Conservation (phyloP, 1,140 invertebrate species). For the Drosophila hydei region DNA sequence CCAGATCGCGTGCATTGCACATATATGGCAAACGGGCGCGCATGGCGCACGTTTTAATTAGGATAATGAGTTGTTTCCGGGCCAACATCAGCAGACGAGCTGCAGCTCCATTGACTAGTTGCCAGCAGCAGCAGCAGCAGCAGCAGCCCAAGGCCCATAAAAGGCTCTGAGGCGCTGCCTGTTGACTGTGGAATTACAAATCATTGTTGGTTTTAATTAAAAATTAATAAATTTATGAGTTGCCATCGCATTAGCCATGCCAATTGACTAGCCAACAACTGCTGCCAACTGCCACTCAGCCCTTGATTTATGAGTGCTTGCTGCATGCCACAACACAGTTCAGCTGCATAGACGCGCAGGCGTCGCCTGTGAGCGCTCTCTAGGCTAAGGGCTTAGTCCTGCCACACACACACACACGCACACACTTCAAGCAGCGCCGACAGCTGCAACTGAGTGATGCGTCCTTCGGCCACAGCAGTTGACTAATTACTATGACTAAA, state of each 20-base stretch:
- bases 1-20: slow-evolving; percentile 80
- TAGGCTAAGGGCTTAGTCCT: slow-evolving; percentile 9
- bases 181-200: slow-evolving; percentile 71
- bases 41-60: slow-evolving; percentile 83
- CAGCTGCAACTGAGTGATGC: slow-evolving; percentile 51
- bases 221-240: slow-evolving; percentile 83
- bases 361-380: slow-evolving; percentile 5
- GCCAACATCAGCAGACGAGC: slow-evolving; percentile 23
- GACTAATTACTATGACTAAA: slow-evolving; percentile 63
- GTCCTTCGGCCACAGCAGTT: slow-evolving; percentile 72
- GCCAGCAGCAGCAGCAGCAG: slow-evolving; percentile 22
- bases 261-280: slow-evolving; percentile 68
- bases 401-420: slow-evolving; percentile 16
- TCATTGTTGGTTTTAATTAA: slow-evolving; percentile 79
- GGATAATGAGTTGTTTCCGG: slow-evolving; percentile 84
- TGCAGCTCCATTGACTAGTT: slow-evolving; percentile 43
- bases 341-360: slow-evolving; percentile 42
- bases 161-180: slow-evolving; percentile 48
- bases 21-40: slow-evolving; percentile 77
- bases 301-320: slow-evolving; percentile 47
- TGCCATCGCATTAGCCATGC: slow-evolving; percentile 80
- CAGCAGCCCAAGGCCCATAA: slow-evolving; percentile 47
- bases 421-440: slow-evolving; percentile 61
- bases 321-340: slow-evolving; percentile 4
- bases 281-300: slow-evolving; percentile 26